Conservation (phyloP, 2,888 invertebrate species). For the Leucoma salicis region DNA sequence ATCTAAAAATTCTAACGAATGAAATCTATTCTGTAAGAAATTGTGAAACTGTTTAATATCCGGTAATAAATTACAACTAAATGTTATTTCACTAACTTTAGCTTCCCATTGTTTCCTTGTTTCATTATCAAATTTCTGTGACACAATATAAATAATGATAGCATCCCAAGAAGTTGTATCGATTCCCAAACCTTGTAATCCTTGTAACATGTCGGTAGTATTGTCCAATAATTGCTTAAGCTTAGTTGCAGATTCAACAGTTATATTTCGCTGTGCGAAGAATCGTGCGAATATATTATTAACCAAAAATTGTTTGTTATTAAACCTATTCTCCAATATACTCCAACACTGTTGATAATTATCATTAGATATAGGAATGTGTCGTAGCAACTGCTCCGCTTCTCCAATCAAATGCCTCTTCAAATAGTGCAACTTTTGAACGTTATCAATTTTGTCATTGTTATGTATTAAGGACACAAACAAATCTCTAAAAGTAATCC, state of each 20-base stretch:
- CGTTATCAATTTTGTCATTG: too few species aligned
- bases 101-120: not conserved
- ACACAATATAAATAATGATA: not conserved
- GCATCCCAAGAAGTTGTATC: not conserved
- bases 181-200: not conserved
- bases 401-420: too few species aligned
- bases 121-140: not conserved
- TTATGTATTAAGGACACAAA: too few species aligned
- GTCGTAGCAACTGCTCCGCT: too few species aligned
- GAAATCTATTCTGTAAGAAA: constrained; percentile 1
- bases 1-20: not conserved
- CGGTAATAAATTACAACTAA: constrained; percentile 23
- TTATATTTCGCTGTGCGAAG: not conserved
- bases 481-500: too few species aligned
- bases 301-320: too few species aligned
- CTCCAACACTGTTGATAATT: too few species aligned
- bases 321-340: too few species aligned
- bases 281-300: not conserved
- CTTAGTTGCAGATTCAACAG: too few species aligned
- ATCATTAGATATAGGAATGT: too few species aligned
- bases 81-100: not conserved
- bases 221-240: too few species aligned
- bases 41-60: constrained; percentile 10
- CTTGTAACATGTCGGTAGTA: not conserved
- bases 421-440: too few species aligned